A percentile compares a stretch with the other conserved stretches of the same genome.
phyloP scores from a whole-genome alignment of 1,140 invertebrate species.

The Gryllus bimaculatus region DNA sequence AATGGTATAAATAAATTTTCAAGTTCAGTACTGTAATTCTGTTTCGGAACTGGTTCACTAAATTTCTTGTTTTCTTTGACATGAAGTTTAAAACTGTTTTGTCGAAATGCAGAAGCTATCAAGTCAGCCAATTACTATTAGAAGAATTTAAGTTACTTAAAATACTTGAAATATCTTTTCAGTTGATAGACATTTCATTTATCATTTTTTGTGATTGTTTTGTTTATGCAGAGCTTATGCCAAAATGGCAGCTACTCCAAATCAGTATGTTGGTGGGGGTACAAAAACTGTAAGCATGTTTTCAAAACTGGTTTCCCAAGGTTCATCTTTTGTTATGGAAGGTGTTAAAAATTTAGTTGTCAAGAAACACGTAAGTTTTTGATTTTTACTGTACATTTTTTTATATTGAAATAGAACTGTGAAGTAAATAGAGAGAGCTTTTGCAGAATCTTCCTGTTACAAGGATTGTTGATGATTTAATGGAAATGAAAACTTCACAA shows the following conservation, averaged over 20 bases:
- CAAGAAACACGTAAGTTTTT: constrained; percentile 78
- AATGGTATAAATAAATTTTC: too few species aligned
- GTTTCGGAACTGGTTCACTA: too few species aligned
- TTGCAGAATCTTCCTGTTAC: constrained; percentile 78
- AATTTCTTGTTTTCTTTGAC: too few species aligned
- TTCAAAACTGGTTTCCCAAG: constrained; percentile 92
- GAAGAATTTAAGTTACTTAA: neutral
- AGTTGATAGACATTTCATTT: neutral
- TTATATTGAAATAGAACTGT: too few species aligned
- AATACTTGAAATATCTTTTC: neutral
- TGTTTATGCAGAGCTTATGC: constrained; percentile 56
- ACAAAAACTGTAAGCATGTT: constrained; percentile 98
- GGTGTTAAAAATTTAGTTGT: constrained; percentile 98
- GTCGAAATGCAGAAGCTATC: too few species aligned
- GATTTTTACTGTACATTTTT: neutral
- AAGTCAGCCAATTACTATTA: neutral
- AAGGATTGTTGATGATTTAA: constrained; percentile 82
- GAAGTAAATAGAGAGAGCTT: too few species aligned
- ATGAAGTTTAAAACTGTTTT: too few species aligned
- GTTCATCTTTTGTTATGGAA: constrained; percentile 98
- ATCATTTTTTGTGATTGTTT: constrained; percentile 20
- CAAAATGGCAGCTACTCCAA: constrained; percentile 61
- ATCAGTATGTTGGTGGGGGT: constrained; percentile 83
- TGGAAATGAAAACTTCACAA: constrained; percentile 69
- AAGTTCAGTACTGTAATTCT: too few species aligned